Conservation (phyloP, 2,113 vertebrate genomes). For the Raja brachyura region DNA sequence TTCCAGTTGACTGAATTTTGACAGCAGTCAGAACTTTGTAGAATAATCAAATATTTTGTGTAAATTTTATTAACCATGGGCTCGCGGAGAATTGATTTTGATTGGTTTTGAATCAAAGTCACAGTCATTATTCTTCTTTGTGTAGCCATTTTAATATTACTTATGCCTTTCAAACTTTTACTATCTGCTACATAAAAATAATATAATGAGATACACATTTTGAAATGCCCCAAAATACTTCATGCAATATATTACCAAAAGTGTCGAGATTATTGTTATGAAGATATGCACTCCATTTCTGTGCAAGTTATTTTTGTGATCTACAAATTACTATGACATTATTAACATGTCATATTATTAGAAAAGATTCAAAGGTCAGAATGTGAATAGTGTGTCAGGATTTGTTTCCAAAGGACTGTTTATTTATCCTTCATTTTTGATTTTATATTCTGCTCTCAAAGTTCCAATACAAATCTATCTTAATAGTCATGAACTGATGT, state of each 20-base stretch:
- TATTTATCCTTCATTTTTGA: background rate
- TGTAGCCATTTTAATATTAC: background rate
- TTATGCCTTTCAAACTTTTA: background rate
- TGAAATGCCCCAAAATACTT: background rate
- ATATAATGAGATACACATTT: background rate
- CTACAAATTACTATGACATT: background rate
- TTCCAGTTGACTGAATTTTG: background rate
- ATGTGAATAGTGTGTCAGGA: background rate
- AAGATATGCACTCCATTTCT: background rate
- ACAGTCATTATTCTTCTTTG: background rate
- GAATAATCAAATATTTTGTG: background rate
- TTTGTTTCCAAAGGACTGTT: background rate
- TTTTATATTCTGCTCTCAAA: background rate
- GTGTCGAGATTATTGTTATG: background rate
- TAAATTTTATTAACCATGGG: background rate
- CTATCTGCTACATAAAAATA: background rate
- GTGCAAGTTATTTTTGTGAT: background rate
- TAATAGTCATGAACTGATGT: background rate
- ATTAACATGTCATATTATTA: background rate
- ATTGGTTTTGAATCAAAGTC: slow-evolving; percentile 6
- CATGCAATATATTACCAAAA: background rate
- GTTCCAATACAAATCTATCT: background rate
- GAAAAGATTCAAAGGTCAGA: background rate
- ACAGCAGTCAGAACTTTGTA: background rate
- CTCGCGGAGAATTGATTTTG: background rate